These are phyloP conservation scores for Pristionchus arcanus DNA, from an alignment of 2,888 invertebrate genomes.

Conservation along the genomic window DNA sequence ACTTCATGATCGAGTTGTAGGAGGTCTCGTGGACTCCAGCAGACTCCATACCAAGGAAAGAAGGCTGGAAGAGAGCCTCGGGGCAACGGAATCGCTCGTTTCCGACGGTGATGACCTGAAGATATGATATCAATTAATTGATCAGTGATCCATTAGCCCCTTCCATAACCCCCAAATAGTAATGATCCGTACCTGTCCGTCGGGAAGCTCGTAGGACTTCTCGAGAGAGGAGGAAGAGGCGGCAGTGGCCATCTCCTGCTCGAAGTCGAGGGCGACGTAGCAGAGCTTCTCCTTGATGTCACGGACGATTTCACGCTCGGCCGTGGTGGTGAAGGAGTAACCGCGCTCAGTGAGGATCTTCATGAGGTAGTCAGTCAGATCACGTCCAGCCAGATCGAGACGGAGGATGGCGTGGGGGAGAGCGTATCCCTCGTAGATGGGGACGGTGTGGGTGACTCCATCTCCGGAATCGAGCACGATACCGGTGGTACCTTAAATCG, in stretches of 20 bases:
- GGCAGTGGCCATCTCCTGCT: constrained; percentile 94
- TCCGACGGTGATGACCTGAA: constrained; percentile 83
- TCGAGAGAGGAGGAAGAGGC: constrained; percentile 92
- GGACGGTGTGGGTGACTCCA: constrained; percentile 88
- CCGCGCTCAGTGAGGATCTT: constrained; percentile 82
- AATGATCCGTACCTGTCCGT: constrained; percentile 85
- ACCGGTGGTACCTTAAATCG: constrained; percentile 58
- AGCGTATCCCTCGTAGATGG: constrained; percentile 89
- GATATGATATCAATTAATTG: not conserved
- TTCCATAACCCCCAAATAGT: not conserved
- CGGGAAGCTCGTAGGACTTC: constrained; percentile 93
- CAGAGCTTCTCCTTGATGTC: constrained; percentile 96
- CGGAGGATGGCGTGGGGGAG: constrained; percentile 81
- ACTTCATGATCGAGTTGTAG: constrained; percentile 96
- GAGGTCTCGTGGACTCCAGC: constrained; percentile 77
- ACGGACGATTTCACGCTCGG: constrained; percentile 90
- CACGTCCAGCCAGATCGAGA: constrained; percentile 82
- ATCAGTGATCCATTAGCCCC: not conserved
- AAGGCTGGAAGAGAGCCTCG: constrained; percentile 92
- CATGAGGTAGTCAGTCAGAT: constrained; percentile 83
- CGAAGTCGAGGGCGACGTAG: constrained; percentile 99
- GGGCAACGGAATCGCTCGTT: constrained; percentile 90
- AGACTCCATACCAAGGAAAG: constrained; percentile 86
- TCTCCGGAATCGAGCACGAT: constrained; percentile 91
- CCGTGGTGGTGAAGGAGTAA: constrained; percentile 80